phyloP scores from a whole-genome alignment of 1,140 invertebrate genomes.

The Wasmannia auropunctata region DNA sequence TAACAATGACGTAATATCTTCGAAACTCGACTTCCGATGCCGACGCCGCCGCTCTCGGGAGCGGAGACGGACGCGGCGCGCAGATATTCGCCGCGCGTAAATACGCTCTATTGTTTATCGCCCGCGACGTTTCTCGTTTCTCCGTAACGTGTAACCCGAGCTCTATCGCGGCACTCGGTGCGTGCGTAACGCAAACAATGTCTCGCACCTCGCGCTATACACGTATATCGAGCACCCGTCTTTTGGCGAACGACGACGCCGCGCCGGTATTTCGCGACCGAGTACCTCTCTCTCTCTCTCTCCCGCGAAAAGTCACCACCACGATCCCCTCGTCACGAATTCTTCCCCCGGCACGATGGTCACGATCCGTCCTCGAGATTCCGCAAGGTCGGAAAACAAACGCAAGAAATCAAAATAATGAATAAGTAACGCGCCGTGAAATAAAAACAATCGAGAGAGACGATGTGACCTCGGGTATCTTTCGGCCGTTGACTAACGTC shows the following conservation, averaged over 20 bases:
- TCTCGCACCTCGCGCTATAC: not conserved
- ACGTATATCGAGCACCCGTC: not conserved
- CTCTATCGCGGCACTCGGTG: constrained; percentile 11
- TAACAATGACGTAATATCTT: not conserved
- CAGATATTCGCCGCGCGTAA: constrained; percentile 10
- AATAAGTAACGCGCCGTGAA: not conserved
- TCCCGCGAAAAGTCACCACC: not conserved
- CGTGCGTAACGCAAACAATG: constrained; percentile 44
- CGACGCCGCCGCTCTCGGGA: not conserved
- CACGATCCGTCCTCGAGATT: not conserved
- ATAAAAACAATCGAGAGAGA: not conserved
- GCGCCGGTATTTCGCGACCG: not conserved
- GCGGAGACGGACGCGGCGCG: not conserved
- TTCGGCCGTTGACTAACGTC: not conserved
- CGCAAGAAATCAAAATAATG: not conserved
- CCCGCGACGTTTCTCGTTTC: not conserved
- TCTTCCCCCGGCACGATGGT: not conserved
- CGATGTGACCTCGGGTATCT: not conserved
- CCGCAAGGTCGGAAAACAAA: not conserved
- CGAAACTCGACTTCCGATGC: not conserved
- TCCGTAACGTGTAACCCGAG: constrained; percentile 31
- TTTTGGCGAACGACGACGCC: not conserved
- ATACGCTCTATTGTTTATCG: constrained; percentile 28
- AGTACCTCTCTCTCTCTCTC: too few relatives aligned
- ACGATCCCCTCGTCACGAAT: too few relatives aligned